phyloP scores from a whole-genome alignment of 2,888 invertebrate genomes.

The Hipparchia semele region DNA sequence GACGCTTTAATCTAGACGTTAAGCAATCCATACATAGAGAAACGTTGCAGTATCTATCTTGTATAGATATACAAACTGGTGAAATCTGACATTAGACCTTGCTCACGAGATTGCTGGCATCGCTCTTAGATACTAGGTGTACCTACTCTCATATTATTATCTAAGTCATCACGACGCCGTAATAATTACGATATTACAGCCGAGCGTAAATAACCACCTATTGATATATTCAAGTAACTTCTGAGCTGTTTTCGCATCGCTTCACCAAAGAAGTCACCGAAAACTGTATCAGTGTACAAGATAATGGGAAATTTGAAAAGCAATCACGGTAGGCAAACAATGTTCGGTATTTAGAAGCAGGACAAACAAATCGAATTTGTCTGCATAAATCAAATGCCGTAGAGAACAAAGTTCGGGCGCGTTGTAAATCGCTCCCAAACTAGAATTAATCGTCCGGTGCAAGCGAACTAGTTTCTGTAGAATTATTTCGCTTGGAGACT shows the following conservation, averaged over 20 bases:
- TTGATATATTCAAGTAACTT: too few relatives aligned
- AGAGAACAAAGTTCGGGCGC: conserved; percentile 59
- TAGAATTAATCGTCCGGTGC: conserved; percentile 68
- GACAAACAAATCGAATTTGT: conserved; percentile 37
- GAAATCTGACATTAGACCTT: too few relatives aligned
- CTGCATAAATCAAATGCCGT: conserved; percentile 37
- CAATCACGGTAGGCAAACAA: conserved; percentile 20
- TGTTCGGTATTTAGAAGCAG: conserved; percentile 24
- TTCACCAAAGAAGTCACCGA: background rate
- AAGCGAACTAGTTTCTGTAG: conserved; percentile 71
- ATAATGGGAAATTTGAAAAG: conserved; percentile 7
- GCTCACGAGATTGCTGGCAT: too few relatives aligned
- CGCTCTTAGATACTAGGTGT: too few relatives aligned
- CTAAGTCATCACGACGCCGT: too few relatives aligned
- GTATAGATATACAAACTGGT: too few relatives aligned
- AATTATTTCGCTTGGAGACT: conserved; percentile 59
- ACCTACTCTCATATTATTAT: too few relatives aligned
- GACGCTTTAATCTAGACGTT: too few relatives aligned
- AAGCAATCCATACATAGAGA: too few relatives aligned
- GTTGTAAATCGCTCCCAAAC: conserved; percentile 54
- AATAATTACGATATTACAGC: too few relatives aligned
- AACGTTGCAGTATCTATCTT: too few relatives aligned
- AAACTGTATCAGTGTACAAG: background rate
- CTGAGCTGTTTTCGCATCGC: background rate
- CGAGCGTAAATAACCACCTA: too few relatives aligned